A percentile compares a stretch with the other conserved stretches of the same genome.
Conservation (phyloP, 1,140 invertebrate species). For the Trichogramma pretiosum region DNA sequence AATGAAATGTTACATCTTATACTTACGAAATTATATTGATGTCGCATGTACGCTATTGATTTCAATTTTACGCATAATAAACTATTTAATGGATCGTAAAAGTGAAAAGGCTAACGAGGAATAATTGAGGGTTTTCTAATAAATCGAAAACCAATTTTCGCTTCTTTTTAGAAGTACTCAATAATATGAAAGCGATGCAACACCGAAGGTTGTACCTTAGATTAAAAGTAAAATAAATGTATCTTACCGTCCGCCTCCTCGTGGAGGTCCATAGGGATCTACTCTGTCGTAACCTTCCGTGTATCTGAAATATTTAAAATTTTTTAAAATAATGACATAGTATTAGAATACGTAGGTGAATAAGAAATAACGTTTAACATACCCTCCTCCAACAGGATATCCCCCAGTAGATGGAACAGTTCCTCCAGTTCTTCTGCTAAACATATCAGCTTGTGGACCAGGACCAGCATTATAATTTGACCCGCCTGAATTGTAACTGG, state of each 20-base stretch:
- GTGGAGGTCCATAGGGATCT: conserved; percentile 41
- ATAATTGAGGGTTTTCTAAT: too few species aligned
- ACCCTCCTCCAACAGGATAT: conserved; percentile 43
- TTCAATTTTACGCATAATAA: conserved; percentile 25
- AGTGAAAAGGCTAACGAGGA: too few species aligned
- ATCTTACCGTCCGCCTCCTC: conserved; percentile 41
- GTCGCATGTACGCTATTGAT: too few species aligned
- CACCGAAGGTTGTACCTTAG: not conserved
- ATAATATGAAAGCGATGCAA: too few species aligned
- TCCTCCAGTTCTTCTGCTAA: conserved; percentile 42
- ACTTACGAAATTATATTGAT: conserved; percentile 32
- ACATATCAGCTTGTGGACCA: conserved; percentile 43
- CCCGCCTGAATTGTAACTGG: conserved; percentile 40
- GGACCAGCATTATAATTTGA: conserved; percentile 39
- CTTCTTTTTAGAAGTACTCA: too few species aligned
- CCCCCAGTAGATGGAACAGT: conserved; percentile 38
- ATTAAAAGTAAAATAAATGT: conserved; percentile 11
- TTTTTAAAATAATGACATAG: not conserved
- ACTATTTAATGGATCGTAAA: too few species aligned
- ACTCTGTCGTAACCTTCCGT: conserved; percentile 41
- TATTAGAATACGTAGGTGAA: too few species aligned
- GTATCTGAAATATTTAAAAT: conserved; percentile 29
- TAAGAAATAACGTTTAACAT: conserved; percentile 20
- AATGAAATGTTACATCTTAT: conserved; percentile 40
- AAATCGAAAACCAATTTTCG: too few species aligned